These are phyloP conservation scores for Dryomyza anilis DNA, from an alignment of 2,888 invertebrate species.

Conservation along the genomic window DNA sequence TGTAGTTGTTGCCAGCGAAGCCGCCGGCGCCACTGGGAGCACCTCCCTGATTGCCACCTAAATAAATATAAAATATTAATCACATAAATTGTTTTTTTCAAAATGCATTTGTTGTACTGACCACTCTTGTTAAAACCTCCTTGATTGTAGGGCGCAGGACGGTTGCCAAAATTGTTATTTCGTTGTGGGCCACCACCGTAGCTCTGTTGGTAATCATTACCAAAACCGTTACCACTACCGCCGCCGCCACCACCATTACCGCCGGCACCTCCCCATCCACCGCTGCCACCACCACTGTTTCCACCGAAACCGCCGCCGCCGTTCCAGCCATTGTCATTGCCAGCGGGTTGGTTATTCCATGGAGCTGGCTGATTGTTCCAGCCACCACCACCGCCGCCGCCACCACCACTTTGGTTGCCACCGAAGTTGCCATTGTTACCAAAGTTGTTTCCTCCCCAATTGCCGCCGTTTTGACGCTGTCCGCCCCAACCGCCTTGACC, in stretches of 20 bases:
- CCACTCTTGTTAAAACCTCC: slow-evolving; percentile 52
- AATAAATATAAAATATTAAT: background rate
- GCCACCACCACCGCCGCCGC: slow-evolving; percentile 43
- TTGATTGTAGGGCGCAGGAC: slow-evolving; percentile 54
- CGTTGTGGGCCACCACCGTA: slow-evolving; percentile 86
- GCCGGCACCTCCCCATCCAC: slow-evolving; percentile 37
- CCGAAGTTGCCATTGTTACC: slow-evolving; percentile 50
- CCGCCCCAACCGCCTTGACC: slow-evolving; percentile 57
- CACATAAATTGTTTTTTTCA: background rate
- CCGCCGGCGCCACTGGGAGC: slow-evolving; percentile 42
- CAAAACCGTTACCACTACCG: slow-evolving; percentile 46
- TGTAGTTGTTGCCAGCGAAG: slow-evolving; percentile 51
- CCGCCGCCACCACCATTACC: slow-evolving; percentile 30
- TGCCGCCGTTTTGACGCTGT: slow-evolving; percentile 63
- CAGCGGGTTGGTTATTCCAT: slow-evolving; percentile 52
- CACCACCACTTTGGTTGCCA: slow-evolving; percentile 56
- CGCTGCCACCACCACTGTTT: slow-evolving; percentile 56
- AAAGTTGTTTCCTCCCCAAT: slow-evolving; percentile 44
- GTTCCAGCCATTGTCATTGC: slow-evolving; percentile 46
- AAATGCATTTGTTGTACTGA: background rate
- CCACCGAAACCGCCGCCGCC: slow-evolving; percentile 61
- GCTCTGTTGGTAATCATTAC: slow-evolving; percentile 78
- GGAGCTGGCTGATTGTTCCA: slow-evolving; percentile 61
- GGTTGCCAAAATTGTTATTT: slow-evolving; percentile 59
- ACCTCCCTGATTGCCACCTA: slow-evolving; percentile 47